Conservation (phyloP, 2,113 vertebrate species). For the Passer domesticus region DNA sequence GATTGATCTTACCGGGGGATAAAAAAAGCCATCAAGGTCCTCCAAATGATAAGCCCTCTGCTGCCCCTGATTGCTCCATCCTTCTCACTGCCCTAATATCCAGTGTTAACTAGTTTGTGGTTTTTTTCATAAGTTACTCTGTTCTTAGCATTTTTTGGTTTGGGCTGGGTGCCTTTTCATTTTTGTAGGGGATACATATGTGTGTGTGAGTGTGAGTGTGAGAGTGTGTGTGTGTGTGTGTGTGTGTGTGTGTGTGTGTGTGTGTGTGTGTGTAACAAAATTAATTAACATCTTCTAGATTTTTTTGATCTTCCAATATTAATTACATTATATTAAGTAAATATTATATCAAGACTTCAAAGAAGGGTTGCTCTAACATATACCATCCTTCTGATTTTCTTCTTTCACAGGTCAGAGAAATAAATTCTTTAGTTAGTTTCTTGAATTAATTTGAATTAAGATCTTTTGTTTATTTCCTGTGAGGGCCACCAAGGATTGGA, state of each 20-base stretch:
- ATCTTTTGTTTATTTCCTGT: neutral
- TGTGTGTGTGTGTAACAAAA: fast-evolving
- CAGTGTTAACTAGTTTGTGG: neutral
- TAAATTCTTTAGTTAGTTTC: neutral
- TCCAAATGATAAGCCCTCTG: neutral
- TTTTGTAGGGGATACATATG: neutral
- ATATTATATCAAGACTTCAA: neutral
- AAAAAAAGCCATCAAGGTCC: neutral
- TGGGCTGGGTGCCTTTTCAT: neutral
- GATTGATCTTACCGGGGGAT: fast-evolving
- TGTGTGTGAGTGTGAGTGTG: too few species aligned
- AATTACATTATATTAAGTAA: neutral
- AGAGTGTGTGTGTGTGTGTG: fast-evolving
- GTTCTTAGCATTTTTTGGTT: neutral
- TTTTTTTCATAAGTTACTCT: neutral
- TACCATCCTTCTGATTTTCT: neutral
- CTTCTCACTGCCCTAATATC: neutral
- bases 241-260: neutral
- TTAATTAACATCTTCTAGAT: neutral
- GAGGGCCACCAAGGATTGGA: neutral
- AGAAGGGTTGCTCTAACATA: neutral
- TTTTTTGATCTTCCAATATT: neutral
- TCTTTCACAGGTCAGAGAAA: neutral
- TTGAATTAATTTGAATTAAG: neutral
- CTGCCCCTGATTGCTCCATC: neutral